Evolutionary conservation across 2,797 vertebrate species (phyloP).

Genomic region (Chaetodon trifasciatus): DNA sequence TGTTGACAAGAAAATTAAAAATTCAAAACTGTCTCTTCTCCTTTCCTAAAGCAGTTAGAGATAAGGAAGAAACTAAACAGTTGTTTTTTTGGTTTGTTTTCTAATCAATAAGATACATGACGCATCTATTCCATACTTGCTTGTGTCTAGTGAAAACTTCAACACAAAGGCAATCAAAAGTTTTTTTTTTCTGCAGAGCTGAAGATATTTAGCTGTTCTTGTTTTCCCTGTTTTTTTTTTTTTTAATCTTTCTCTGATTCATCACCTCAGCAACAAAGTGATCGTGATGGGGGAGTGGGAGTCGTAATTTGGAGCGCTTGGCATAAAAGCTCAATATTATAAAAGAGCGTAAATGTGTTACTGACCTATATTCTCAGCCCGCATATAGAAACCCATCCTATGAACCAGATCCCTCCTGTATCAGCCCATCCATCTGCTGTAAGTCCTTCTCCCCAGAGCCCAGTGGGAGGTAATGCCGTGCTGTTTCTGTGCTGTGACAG

Average conservation of each 20-base stretch:
- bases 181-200: constrained; percentile 5
- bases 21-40: constrained; percentile 11
- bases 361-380: constrained; percentile 80
- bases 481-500: constrained; percentile 63
- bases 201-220: constrained; percentile 25
- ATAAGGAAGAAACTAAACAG: not conserved
- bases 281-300: constrained; percentile 70
- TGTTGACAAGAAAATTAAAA: constrained; percentile 18
- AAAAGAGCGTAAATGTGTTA: constrained; percentile 79
- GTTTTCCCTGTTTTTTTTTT: not conserved
- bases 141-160: constrained; percentile 14
- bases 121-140: constrained; percentile 3
- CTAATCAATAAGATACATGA: constrained; percentile 11
- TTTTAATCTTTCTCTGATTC: constrained; percentile 51
- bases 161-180: constrained; percentile 25
- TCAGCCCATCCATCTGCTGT: constrained; percentile 74
- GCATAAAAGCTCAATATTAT: constrained; percentile 65
- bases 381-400: constrained; percentile 72
- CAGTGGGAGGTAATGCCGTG: constrained; percentile 60
- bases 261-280: constrained; percentile 75
- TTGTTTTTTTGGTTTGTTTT: constrained; percentile 11
- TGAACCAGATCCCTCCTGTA: constrained; percentile 74
- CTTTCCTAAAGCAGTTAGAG: constrained; percentile 18
- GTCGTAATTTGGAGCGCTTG: constrained; percentile 69
- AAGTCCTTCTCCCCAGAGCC: constrained; percentile 67